Evolutionary conservation across 2,113 vertebrate species (phyloP).

Genomic region (Microtus pennsylvanicus): DNA sequence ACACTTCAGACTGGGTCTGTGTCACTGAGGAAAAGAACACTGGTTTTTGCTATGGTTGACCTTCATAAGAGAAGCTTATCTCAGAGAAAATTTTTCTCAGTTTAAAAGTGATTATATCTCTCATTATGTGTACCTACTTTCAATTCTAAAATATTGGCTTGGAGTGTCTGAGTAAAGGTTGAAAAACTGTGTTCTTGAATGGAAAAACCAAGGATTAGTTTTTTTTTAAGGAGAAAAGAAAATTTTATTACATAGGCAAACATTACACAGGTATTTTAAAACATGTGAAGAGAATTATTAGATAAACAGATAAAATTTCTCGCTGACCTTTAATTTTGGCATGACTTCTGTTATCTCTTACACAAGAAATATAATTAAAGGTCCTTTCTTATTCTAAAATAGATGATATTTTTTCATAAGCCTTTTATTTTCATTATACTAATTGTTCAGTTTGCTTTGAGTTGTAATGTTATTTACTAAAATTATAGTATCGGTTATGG

Average conservation of each 20-base stretch:
- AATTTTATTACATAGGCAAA: constrained; percentile 32
- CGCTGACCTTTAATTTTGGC: constrained; percentile 59
- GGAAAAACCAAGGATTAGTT: not conserved
- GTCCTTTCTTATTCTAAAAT: not conserved
- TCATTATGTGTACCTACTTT: constrained; percentile 55
- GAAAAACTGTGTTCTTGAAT: constrained; percentile 41
- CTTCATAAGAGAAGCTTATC: constrained; percentile 41
- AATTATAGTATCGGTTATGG: not conserved
- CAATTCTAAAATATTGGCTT: constrained; percentile 53
- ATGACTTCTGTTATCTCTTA: not conserved
- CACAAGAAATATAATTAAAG: not conserved
- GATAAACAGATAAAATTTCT: constrained; percentile 8
- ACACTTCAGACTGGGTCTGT: not conserved
- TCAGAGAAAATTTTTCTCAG: constrained; percentile 35
- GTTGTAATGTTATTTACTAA: constrained; percentile 20
- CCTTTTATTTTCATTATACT: constrained; percentile 31
- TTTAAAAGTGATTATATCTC: constrained; percentile 53
- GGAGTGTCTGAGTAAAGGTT: constrained; percentile 48
- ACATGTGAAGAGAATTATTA: constrained; percentile 45
- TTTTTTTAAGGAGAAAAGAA: constrained; percentile 37
- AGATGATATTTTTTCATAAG: constrained; percentile 2
- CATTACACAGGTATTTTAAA: constrained; percentile 47
- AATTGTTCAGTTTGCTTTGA: constrained; percentile 18
- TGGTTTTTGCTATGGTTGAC: constrained; percentile 20
- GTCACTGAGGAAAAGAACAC: constrained; percentile 21